phyloP scores from a whole-genome alignment of 2,888 invertebrate genomes.

The Heliconius erato region DNA sequence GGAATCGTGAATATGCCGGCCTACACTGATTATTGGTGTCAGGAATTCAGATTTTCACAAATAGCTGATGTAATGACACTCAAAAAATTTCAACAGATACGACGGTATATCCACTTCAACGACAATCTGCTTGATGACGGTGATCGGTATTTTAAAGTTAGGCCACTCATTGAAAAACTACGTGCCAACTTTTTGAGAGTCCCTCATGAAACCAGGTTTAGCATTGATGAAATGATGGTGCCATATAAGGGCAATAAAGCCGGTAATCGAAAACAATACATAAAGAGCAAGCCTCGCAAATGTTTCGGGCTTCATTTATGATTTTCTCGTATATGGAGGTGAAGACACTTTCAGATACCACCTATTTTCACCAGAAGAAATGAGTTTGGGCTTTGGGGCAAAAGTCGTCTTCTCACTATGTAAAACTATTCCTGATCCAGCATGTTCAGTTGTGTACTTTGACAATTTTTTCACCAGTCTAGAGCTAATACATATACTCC shows the following conservation, averaged over 20 bases:
- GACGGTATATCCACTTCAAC: conserved; percentile 48
- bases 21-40: conserved; percentile 49
- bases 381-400: conserved; percentile 9
- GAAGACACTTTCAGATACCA: no score
- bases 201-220: conserved; percentile 54
- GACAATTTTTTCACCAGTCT: no score
- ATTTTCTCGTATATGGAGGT: conserved; percentile 50
- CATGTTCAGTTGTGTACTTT: no score
- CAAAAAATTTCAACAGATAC: conserved; percentile 50
- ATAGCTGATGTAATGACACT: conserved; percentile 49
- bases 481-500: no score
- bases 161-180: conserved; percentile 26
- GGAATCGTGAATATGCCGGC: conserved; percentile 51
- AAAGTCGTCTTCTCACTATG: no score
- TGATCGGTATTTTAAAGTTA: conserved; percentile 37
- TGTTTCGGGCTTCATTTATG: conserved; percentile 57
- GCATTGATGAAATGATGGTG: conserved; percentile 63
- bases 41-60: neutral
- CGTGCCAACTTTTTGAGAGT: conserved; percentile 46
- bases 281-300: conserved; percentile 56
- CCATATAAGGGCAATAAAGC: conserved; percentile 61
- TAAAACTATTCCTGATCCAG: no score
- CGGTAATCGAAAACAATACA: conserved; percentile 58
- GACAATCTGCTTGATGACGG: conserved; percentile 4
- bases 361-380: conserved; percentile 11